Base-by-base conservation (phyloP, 2,888 invertebrate species). In the Plagodis dolabraria region DNA sequence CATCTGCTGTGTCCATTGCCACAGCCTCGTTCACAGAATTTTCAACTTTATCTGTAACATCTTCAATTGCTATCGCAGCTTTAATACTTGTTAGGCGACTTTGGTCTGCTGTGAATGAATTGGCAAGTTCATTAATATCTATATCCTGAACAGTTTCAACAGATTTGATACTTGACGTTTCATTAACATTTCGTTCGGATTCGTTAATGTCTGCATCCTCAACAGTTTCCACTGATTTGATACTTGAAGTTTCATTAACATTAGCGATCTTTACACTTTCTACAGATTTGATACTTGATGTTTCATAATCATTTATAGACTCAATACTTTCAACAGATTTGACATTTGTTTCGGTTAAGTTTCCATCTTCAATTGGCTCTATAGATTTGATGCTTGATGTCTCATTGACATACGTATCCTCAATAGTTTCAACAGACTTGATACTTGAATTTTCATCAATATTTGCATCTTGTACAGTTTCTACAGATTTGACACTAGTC, bases 331-430 rank as follows among this genome's bases (percentile, higher is more conserved):
- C 47, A 12, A 38, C 40, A 33, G 46, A n/a, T 40, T 34, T 47
- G 11, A 47, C 9, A 47, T 10, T 34, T 12, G 40, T 10, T 34
- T 6, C 12, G 11, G 12, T n/a, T 42, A 22, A 8, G 12, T 33
- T 47, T 42, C 9, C 40, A 47, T 53, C 55, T n/a, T 47, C 54
- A 38, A 42, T 46, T 33, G 33, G 36, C 51, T 57, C 47, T 12
- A 10, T 36, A 22, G 38, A 48, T n/a, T 36, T 44, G n/a, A 50
- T 22, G 51, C n/a, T 34, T 36, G 5, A 35, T 40, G 10, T 53
- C 9, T 47, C 57, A 46, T 46, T 34, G n/a, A 7, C 47, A 35
- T 47, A 11, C 7, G n/a, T 7, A 47, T 47, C 52, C 10, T 45
- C 53, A 34, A 46, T 42, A 42, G 45, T 43, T 50, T 53, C 43